A percentile compares a stretch with the other conserved stretches of the same genome.
These are phyloP conservation scores for Coenonympha arcania DNA, from an alignment of 2,888 invertebrate species.

Conservation along the genomic window DNA sequence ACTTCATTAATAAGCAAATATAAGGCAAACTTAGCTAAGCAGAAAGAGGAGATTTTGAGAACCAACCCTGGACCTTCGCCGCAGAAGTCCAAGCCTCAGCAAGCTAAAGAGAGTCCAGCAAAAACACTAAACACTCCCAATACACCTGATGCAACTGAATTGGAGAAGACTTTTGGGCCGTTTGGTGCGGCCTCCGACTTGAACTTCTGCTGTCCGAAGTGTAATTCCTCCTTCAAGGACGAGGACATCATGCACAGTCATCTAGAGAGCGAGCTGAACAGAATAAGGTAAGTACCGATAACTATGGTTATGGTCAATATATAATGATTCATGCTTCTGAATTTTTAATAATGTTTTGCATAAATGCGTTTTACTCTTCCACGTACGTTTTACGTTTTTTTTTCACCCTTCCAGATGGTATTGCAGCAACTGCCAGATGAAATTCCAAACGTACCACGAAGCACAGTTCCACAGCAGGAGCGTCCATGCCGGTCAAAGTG, in stretches of 20 bases:
- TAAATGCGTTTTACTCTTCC: too few relatives aligned
- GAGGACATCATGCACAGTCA: conserved; percentile 50
- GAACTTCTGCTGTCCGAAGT: conserved; percentile 55
- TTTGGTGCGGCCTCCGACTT: conserved; percentile 41
- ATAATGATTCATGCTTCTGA: background rate
- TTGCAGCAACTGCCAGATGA: conserved; percentile 47
- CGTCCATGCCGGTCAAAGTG: conserved; percentile 34
- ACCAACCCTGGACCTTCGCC: conserved; percentile 25
- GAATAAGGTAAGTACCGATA: conserved; percentile 52
- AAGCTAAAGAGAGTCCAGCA: background rate
- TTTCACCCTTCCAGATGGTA: conserved; percentile 56
- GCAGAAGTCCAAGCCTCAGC: conserved; percentile 3
- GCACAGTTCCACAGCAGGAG: conserved; percentile 59
- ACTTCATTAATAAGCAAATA: conserved; percentile 39
- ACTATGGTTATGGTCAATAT: too few relatives aligned
- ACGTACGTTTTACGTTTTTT: too few relatives aligned
- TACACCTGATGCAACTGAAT: conserved; percentile 30
- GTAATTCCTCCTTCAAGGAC: conserved; percentile 37
- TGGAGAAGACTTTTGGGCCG: conserved; percentile 48
- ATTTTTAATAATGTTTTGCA: too few relatives aligned
- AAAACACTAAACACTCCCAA: background rate
- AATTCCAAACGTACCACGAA: conserved; percentile 57
- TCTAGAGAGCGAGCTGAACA: conserved; percentile 55
- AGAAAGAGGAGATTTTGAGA: conserved; percentile 34
- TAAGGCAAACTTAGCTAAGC: conserved; percentile 41